Conservation (phyloP, 1,140 invertebrate genomes). For the Drosophila jambulina region DNA sequence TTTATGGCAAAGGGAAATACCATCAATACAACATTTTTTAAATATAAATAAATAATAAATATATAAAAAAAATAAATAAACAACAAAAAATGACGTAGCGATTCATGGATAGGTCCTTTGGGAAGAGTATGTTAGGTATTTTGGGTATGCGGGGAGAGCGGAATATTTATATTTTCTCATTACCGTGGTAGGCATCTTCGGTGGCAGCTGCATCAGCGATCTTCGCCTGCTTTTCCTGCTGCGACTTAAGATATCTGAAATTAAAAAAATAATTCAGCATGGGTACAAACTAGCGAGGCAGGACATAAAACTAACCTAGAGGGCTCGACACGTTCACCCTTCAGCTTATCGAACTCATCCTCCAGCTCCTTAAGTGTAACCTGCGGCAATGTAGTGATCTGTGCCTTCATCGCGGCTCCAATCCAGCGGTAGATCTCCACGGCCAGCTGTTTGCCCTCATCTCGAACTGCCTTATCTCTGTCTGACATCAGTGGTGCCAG, state of each 20-base stretch:
- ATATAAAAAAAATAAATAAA: neutral
- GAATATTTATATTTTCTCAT: slow-evolving; percentile 5
- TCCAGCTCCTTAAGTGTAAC: slow-evolving; percentile 95
- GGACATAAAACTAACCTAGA: slow-evolving; percentile 78
- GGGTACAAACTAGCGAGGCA: neutral
- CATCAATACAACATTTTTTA: neutral
- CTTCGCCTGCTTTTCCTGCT: slow-evolving; percentile 92
- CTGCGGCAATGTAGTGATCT: slow-evolving; percentile 94
- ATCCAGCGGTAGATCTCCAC: slow-evolving; percentile 98
- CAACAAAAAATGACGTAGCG: neutral
- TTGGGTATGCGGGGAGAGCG: neutral
- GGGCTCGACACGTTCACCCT: slow-evolving; percentile 90
- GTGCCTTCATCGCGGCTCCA: slow-evolving; percentile 93
- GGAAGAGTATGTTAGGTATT: neutral
- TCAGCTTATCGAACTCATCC: slow-evolving; percentile 92
- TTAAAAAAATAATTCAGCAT: neutral
- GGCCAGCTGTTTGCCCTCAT: slow-evolving; percentile 95
- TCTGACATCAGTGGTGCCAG: slow-evolving; percentile 94
- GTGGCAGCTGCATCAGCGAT: slow-evolving; percentile 87
- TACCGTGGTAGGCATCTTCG: slow-evolving; percentile 86
- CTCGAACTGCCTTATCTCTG: slow-evolving; percentile 95
- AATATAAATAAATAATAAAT: neutral
- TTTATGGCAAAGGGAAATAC: neutral
- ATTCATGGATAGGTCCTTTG: neutral
- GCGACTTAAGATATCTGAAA: slow-evolving; percentile 92